These are phyloP conservation scores for Caenorhabditis wallacei DNA, from an alignment of 2,888 invertebrate species.

Conservation along the genomic window DNA sequence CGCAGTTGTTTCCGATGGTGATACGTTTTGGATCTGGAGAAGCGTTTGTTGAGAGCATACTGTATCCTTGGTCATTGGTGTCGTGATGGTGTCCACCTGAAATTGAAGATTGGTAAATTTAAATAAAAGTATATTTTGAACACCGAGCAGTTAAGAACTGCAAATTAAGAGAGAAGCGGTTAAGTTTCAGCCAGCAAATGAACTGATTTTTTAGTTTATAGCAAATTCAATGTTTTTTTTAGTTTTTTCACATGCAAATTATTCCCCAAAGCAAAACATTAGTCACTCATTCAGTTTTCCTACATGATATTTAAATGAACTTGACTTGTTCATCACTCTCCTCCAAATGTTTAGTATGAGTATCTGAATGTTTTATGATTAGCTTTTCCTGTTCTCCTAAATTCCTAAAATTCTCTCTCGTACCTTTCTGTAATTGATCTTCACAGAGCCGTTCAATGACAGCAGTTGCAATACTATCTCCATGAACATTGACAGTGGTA, in stretches of 20 bases:
- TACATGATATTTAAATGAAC: conserved; percentile 48
- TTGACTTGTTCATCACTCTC: conserved; percentile 66
- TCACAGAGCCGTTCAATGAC: conserved; percentile 77
- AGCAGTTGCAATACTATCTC: conserved; percentile 78
- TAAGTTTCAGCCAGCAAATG: conserved; percentile 20
- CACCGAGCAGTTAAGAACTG: conserved; percentile 15
- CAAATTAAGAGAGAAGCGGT: conserved; percentile 30
- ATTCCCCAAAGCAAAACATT: conserved; percentile 20
- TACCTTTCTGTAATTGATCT: conserved; percentile 75
- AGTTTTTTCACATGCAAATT: too few relatives aligned
- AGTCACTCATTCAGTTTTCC: background rate
- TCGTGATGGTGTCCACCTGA: conserved; percentile 61
- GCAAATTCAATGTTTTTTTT: background rate
- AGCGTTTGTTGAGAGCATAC: conserved; percentile 74
- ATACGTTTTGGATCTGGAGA: conserved; percentile 75
- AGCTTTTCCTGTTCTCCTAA: background rate
- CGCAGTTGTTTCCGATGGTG: conserved; percentile 73
- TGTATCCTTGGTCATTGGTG: conserved; percentile 73
- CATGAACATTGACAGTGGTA: conserved; percentile 80
- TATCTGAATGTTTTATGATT: conserved; percentile 51
- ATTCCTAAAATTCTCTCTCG: background rate
- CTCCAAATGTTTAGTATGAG: conserved; percentile 53
- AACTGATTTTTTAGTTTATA: conserved; percentile 1
- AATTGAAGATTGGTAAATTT: background rate
- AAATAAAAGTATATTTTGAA: background rate